Conservation (phyloP, 2,797 vertebrate genomes). For the Sebastes cheni region DNA sequence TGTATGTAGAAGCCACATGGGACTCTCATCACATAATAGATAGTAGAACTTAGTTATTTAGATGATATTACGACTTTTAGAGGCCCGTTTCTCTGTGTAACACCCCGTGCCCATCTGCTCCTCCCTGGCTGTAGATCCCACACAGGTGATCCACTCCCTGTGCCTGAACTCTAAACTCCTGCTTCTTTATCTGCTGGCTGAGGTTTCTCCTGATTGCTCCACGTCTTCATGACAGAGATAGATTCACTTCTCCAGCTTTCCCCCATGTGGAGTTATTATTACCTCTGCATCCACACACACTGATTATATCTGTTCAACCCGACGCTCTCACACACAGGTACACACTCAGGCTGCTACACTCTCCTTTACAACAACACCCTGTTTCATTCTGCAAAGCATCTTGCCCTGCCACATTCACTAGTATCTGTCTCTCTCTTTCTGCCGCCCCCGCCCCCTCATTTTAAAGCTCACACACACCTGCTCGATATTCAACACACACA, state of each 20-base stretch:
- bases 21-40: not conserved
- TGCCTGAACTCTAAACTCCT: slow-evolving; percentile 26
- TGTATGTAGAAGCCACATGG: not conserved
- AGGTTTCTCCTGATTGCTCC: slow-evolving; percentile 53
- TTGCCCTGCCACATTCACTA: not conserved
- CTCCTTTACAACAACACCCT: slow-evolving; percentile 10
- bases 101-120: not conserved
- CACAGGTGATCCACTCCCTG: slow-evolving; percentile 2
- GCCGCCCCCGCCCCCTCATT: not conserved
- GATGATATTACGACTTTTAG: too few species aligned
- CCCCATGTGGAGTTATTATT: slow-evolving; percentile 58
- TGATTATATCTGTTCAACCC: slow-evolving; percentile 54
- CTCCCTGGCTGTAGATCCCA: not conserved
- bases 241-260: slow-evolving; percentile 51
- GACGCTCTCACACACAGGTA: slow-evolving; percentile 16
- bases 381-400: slow-evolving; percentile 32
- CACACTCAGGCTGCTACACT: slow-evolving; percentile 17
- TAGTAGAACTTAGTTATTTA: too few species aligned
- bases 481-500: not conserved
- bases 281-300: slow-evolving; percentile 54
- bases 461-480: not conserved
- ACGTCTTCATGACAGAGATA: slow-evolving; percentile 53
- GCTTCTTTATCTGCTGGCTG: slow-evolving; percentile 44
- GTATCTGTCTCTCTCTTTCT: not conserved
- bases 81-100: not conserved